Evolutionary conservation across 2,113 vertebrate species (phyloP).

Genomic region (Sapayoa aenigma): DNA sequence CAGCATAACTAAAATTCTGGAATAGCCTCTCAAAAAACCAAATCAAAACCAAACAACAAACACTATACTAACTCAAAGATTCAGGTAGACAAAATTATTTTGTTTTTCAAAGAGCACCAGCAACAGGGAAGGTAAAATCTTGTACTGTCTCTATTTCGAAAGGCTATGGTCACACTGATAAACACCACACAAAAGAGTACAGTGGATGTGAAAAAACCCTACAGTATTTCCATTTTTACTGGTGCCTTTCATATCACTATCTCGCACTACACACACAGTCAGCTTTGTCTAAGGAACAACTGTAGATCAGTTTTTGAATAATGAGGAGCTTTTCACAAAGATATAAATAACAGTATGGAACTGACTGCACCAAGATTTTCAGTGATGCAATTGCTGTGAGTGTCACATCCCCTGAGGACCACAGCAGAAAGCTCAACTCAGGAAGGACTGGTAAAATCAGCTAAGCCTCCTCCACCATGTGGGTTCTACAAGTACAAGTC

Average conservation of each 20-base stretch:
- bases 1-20: not conserved
- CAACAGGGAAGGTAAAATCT: not conserved
- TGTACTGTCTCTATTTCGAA: not conserved
- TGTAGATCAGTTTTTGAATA: not conserved
- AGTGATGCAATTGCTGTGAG: not conserved
- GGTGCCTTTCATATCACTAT: not conserved
- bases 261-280: not conserved
- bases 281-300: not conserved
- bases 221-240: not conserved
- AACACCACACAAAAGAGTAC: not conserved
- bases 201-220: not conserved
- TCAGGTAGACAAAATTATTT: not conserved
- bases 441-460: not conserved
- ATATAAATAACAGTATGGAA: not conserved
- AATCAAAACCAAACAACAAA: not conserved
- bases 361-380: not conserved
- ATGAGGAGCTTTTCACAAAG: not conserved
- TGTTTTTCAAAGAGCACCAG: not conserved
- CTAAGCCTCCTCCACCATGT: not conserved
- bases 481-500: not conserved
- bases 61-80: not conserved
- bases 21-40: not conserved
- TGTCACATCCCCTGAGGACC: not conserved
- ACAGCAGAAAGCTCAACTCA: not conserved
- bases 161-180: not conserved